phyloP scores from a whole-genome alignment of 2,888 invertebrate genomes.

The Lepetodrilus schrolli region DNA sequence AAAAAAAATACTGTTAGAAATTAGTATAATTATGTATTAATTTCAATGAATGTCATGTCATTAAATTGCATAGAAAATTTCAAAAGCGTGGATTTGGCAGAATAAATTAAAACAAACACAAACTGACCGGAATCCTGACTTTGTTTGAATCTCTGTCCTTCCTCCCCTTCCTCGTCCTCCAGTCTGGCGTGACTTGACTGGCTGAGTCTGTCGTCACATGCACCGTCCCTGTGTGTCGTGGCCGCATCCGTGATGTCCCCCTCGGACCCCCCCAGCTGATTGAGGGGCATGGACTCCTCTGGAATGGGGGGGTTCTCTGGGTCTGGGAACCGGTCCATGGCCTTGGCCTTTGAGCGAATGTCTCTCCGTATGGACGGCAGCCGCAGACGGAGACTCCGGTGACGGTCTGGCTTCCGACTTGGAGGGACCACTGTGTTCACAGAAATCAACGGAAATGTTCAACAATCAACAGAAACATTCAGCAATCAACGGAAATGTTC shows the following conservation, averaged over 20 bases:
- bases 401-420: constrained; percentile 62
- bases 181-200: constrained; percentile 38
- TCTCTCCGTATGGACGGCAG: constrained; percentile 73
- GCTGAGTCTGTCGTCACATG: constrained; percentile 31
- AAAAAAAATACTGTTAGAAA: no score
- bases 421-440: background rate
- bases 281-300: constrained; percentile 61
- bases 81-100: background rate
- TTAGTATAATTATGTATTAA: no score
- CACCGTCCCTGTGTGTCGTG: background rate
- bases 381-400: constrained; percentile 72
- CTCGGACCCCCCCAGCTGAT: constrained; percentile 52
- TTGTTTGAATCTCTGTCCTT: background rate
- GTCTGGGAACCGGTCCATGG: constrained; percentile 46
- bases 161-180: constrained; percentile 30
- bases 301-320: constrained; percentile 63
- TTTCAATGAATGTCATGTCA: no score
- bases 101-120: background rate
- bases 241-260: constrained; percentile 30
- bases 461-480: no score
- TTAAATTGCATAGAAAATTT: no score
- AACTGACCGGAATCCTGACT: constrained; percentile 12
- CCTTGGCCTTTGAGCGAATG: constrained; percentile 55
- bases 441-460: background rate
- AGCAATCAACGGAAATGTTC: no score